A percentile compares a stretch with the other conserved stretches of the same genome.
These are phyloP conservation scores for Trichechus manatus DNA, from an alignment of 2,113 vertebrate genomes.

Conservation along the genomic window DNA sequence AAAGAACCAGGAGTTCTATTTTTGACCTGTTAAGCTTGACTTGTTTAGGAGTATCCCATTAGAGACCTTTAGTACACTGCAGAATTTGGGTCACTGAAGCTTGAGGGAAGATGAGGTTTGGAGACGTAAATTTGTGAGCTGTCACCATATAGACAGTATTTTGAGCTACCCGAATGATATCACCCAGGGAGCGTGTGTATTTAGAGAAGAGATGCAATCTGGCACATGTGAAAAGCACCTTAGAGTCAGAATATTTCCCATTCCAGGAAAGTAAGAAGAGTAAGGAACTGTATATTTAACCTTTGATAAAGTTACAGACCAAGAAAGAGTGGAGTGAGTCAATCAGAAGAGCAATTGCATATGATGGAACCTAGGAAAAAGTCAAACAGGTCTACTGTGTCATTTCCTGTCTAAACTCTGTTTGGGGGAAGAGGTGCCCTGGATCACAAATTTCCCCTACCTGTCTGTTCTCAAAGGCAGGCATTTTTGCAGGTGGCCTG, in stretches of 20 bases:
- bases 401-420: neutral
- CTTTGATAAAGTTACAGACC: neutral
- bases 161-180: neutral
- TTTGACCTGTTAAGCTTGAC: neutral
- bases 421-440: neutral
- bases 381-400: neutral
- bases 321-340: neutral
- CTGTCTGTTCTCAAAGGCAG: neutral
- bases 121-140: neutral
- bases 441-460: neutral
- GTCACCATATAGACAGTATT: neutral
- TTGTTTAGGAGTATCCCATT: neutral
- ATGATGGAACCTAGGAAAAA: neutral
- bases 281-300: neutral
- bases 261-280: neutral
- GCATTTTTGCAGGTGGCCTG: neutral
- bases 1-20: neutral
- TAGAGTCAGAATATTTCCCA: slow-evolving; percentile 20
- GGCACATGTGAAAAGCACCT: neutral
- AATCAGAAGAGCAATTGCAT: slow-evolving; percentile 14
- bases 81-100: neutral
- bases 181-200: neutral
- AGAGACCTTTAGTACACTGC: neutral
- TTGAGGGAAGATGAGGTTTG: neutral
- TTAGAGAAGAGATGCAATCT: neutral